These are phyloP conservation scores for Propithecus perrieri DNA, from an alignment of 2,797 vertebrate species.

Conservation along the genomic window DNA sequence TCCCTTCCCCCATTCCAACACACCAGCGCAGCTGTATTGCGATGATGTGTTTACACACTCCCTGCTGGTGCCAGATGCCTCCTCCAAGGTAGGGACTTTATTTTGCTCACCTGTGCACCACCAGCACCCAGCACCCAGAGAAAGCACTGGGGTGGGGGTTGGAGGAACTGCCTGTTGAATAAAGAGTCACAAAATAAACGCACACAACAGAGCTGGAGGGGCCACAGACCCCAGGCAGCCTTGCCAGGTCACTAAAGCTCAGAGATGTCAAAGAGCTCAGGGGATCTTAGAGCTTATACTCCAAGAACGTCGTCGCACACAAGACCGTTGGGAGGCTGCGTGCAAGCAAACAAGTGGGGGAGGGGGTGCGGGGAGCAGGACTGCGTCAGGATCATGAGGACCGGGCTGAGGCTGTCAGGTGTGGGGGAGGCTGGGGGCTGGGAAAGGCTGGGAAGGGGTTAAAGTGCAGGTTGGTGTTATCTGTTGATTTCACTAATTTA, in stretches of 20 bases:
- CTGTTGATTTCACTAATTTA: conserved; percentile 19
- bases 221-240: background rate
- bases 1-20: background rate
- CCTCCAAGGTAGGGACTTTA: background rate
- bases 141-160: background rate
- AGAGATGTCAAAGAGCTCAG: background rate
- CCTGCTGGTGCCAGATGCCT: background rate
- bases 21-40: no score
- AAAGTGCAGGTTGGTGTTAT: background rate
- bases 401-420: background rate
- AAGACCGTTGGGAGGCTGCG: background rate
- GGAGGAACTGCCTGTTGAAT: background rate
- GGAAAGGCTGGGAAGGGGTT: background rate
- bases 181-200: background rate
- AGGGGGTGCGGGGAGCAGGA: background rate
- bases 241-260: background rate
- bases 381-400: background rate
- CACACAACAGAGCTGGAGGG: background rate
- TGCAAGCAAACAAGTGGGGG: no score
- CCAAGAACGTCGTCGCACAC: background rate
- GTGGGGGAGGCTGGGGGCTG: background rate
- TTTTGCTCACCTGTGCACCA: background rate
- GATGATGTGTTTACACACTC: background rate
- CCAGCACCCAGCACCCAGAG: background rate
- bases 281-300: background rate